Base-by-base conservation (phyloP, 2,888 invertebrate genomes). In the Cantharis lateralis region DNA sequence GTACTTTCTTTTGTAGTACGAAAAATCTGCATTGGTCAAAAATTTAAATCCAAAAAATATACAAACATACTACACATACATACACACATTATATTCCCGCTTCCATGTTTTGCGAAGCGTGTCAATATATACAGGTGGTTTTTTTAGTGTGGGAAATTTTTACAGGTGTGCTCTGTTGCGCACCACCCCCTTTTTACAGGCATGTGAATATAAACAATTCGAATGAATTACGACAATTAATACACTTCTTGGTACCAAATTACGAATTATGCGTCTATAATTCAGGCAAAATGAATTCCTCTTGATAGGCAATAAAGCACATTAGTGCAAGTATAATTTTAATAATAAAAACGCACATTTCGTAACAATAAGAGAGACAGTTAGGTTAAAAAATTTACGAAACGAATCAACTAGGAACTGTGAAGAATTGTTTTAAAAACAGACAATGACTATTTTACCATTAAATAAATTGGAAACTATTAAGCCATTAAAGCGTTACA, bases 111-210 rank as follows among this genome's bases (percentile, higher is more conserved):
- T 77, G 72, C 79, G 80, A 81, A 83, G 82, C 83, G 83, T 83
- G 79, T 82, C 82, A 71, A 75, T 70, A 64, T 70, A 28, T 32
- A 81, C 82, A 83, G 82, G 82, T 82, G 82, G 82, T 79, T 80
- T 81, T 81, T 81, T 77, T 79, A 82, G 80, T 83, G 83, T 83
- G 83, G 83, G 83, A 83, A 83, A 80, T 78, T 79, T 76, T 71
- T 80, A 82, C 83, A 83, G 83, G 83, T 83, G 83, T 77, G 81
- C 82, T 61, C 16, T 13, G 64, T 61, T 24, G 78, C 79, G 78
- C 81, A 66, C 68, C 75, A 64, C 72, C 74, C 72, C 61, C 64
- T 71, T 70, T 70, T 72, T 62, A 28, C 68, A 24, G 61, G 20
- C 74, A 74, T 74, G 76, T 73, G 72, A 75, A 76, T 32, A 71